Base-by-base conservation (phyloP, 2,888 invertebrate species). In the Cheiracanthium punctorium region DNA sequence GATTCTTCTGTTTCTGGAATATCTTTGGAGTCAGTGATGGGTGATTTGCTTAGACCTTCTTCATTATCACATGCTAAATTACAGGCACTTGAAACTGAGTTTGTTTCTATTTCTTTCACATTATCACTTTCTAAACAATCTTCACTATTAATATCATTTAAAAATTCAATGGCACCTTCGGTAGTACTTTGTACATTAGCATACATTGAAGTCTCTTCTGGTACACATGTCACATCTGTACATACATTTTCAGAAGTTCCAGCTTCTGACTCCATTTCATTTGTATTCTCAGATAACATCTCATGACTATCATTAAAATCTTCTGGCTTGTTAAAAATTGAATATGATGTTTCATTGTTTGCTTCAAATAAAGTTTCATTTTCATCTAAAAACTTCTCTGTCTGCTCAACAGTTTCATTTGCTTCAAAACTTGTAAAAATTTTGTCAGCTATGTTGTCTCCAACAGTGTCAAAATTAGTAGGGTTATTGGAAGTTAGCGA, bases 41-140 rank as follows among this genome's bases (percentile, higher is more conserved):
- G 28, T 24, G 24, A 7, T 32, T 1, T 14, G n/a, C 1, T 28
- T 28, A 29, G 5, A 10, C 8, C 28, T 12, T 64, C 28, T 30
- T 30, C 67, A 1, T 14, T 30, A 67, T 67, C 43, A 72, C 43
- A 48, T 48, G 17, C 30, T n/a, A n/a, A 0, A 72, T 72, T n/a
- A 29, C 48, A 72, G 72, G 72, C 72, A 72, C 72, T 72, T 72
- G 48, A 17, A 72, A 20, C 30, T n/a, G 24, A 58, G 58, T 58
- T 24, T 24, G 5, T 58, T 58, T 58, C 58, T 24, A 2, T 24
- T 37, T 37, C 37, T 37, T 10, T 37, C 4, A 10, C 37, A 10
- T 4, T 37, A 37, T 37, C 37, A 37, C 7, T 37, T 37, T 37
- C 37, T 37, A 37, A 37, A 7, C 4, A 7, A 37, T 10, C 4